phyloP scores from a whole-genome alignment of 2,113 vertebrate species.

The Sarotherodon lohbergeri region DNA sequence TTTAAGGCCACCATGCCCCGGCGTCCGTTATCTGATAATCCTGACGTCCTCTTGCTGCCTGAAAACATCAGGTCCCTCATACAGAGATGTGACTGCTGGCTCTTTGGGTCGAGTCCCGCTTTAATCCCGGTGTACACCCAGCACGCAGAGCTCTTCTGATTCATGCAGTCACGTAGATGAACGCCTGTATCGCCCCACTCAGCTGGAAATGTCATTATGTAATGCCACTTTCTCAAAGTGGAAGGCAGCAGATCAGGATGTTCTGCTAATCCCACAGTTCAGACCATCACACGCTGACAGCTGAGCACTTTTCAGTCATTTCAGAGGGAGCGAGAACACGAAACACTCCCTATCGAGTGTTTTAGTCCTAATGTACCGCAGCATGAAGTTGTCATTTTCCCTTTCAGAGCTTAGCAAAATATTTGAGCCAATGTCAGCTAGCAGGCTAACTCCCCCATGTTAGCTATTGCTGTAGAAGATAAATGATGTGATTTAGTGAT shows the following conservation, averaged over 20 bases:
- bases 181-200: background rate
- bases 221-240: constrained; percentile 61
- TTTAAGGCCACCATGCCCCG: background rate
- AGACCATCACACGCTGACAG: background rate
- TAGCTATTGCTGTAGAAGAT: background rate
- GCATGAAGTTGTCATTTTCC: background rate
- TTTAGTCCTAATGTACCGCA: background rate
- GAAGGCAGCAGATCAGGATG: constrained; percentile 52
- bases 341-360: background rate
- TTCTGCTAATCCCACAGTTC: constrained; percentile 46
- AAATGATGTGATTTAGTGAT: background rate
- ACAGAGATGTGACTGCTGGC: background rate
- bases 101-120: background rate
- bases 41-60: background rate
- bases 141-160: background rate
- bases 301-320: background rate
- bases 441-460: background rate
- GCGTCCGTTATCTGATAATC: background rate
- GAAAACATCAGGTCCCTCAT: background rate
- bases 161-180: background rate
- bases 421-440: background rate
- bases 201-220: constrained; percentile 38
- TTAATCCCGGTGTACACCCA: background rate
- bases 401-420: background rate
- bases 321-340: background rate